Evolutionary conservation across 2,113 vertebrate species (phyloP).

Genomic region (Macquaria australasica): DNA sequence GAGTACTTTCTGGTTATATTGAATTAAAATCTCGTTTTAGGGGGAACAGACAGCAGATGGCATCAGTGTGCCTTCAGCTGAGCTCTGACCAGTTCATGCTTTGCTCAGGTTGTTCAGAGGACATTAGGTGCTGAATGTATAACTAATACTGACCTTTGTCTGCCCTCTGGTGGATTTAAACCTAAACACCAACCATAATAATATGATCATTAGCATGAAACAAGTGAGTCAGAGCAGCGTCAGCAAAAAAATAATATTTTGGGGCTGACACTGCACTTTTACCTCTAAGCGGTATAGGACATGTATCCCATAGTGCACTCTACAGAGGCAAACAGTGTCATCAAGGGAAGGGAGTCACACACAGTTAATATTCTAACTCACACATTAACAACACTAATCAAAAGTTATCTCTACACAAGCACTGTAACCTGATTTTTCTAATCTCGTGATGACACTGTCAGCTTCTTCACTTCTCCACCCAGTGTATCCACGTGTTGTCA

Average conservation of each 20-base stretch:
- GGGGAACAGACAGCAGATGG: conserved; percentile 74
- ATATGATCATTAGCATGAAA: conserved; percentile 10
- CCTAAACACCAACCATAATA: conserved; percentile 32
- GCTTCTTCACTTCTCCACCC: neutral
- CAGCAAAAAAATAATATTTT: neutral
- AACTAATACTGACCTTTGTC: conserved; percentile 41
- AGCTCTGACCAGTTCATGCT: conserved; percentile 17
- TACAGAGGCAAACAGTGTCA: neutral
- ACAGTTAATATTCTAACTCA: conserved; percentile 12
- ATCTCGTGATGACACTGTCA: conserved; percentile 13
- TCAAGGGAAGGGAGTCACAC: neutral
- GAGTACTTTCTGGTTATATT: neutral
- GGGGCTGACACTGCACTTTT: neutral
- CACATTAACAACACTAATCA: neutral
- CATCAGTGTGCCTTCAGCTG: conserved; percentile 59
- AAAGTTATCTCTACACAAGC: neutral
- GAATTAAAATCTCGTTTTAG: neutral
- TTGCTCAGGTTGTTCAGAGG: conserved; percentile 16
- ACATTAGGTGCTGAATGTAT: conserved; percentile 10
- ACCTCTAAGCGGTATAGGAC: neutral
- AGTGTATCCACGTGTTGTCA: conserved; percentile 80
- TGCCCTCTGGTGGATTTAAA: conserved; percentile 56
- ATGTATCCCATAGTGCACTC: neutral
- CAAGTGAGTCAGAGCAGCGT: neutral
- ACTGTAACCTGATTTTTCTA: neutral